Evolutionary conservation across 2,797 vertebrate genomes (phyloP).

Genomic region (Sebastiscus tertius): DNA sequence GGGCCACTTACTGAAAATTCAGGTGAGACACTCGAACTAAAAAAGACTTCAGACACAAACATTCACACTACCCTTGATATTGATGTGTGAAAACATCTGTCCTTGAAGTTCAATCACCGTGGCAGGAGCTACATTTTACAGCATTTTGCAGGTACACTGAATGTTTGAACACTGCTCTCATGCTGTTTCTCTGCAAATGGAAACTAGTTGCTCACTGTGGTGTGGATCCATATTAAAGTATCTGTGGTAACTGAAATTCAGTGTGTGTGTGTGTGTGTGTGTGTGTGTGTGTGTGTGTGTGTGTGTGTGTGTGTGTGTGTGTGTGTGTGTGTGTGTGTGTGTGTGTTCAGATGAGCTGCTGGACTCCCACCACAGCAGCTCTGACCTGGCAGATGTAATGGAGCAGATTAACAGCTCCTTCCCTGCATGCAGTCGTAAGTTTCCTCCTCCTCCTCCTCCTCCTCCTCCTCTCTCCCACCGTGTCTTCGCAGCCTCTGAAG

Average conservation of each 20-base stretch:
- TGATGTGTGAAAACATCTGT: neutral
- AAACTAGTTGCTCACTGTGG: conserved; percentile 16
- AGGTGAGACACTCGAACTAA: conserved; percentile 79
- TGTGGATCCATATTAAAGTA: neutral
- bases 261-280: conserved; percentile 28
- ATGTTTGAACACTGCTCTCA: neutral
- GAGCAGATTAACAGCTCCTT: conserved; percentile 97
- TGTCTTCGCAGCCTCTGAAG: conserved; percentile 9
- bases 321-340: conserved; percentile 49
- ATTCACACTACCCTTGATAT: neutral
- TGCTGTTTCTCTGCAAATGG: neutral
- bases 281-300: neutral
- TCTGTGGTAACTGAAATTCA: conserved; percentile 25
- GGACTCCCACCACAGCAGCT: conserved; percentile 88
- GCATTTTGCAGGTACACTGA: neutral
- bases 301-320: conserved; percentile 29
- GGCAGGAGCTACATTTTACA: neutral
- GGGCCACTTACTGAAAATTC: conserved; percentile 85
- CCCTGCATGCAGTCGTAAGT: conserved; percentile 95
- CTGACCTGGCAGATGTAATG: conserved; percentile 96
- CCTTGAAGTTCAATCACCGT: neutral
- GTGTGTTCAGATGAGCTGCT: conserved; percentile 88
- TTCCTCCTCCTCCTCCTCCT: conserved; percentile 12
- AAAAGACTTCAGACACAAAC: neutral
- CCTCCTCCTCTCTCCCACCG: conserved; percentile 1